Base-by-base conservation (phyloP, 2,888 invertebrate genomes). In the Drosophila longiperda region DNA sequence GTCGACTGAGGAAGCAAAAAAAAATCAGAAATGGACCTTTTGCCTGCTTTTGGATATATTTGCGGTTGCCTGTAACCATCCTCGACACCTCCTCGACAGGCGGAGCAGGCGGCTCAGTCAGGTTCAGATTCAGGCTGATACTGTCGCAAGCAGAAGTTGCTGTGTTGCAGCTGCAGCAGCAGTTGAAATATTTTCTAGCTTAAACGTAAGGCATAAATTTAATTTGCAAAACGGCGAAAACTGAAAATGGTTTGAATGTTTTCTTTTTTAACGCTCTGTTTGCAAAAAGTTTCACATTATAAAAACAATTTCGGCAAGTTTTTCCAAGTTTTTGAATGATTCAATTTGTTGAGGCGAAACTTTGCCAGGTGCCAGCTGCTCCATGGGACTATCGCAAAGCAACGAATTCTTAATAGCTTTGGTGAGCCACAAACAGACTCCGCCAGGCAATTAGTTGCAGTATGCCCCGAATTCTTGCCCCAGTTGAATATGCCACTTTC, bases 271-370 rank as follows among this genome's bases (percentile, higher is more conserved):
- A 55, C 65, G 73, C 71, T 73, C 71, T 83, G 82, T 83, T 87
- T 78, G 58, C 48, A 53, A 40, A 77, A 79, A 84, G 82, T 79
- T 87, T 70, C 54, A 61, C 80, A 87, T 85, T 85, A 83, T 83
- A 82, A 86, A 85, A 85, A 83, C 85, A 85, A 85, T 85, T 87
- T 87, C 48, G 69, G 71, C 64, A 80, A 80, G 82, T 80, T 80
- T 73, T 66, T 64, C 67, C 81, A 79, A 84, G 83, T 88, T 85
- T 75, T 53, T 68, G 75, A 87, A 80, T 84, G 87, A 86, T 82
- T 83, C 80, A 87, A 87, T 85, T 87, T 73, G 67, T 61, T 65
- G 69, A 68, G 70, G 60, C 69, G 64, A 75, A 77, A 83, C 64
- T 87, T 83, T 60, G 66, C 60, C 81, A 87, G 84, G 73, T 87